phyloP scores from a whole-genome alignment of 1,140 invertebrate genomes.

The Musca vetustissima region DNA sequence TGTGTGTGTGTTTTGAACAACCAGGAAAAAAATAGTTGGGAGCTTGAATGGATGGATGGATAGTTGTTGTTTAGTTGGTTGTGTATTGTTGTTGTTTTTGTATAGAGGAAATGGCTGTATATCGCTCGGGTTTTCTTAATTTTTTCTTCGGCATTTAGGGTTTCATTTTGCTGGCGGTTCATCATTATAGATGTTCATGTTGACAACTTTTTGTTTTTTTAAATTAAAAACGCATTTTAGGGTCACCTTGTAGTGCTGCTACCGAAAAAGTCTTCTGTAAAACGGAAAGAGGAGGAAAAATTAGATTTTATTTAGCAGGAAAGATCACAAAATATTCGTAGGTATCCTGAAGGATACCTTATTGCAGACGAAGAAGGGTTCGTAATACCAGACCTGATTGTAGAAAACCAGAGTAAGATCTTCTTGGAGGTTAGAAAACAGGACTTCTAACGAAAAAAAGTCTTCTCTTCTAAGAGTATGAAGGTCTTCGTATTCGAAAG shows the following conservation, averaged over 20 bases:
- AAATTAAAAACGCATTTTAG: conserved; percentile 37
- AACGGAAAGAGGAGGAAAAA: neutral
- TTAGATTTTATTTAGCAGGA: neutral
- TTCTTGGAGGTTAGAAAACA: too few relatives aligned
- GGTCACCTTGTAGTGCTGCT: conserved; percentile 53
- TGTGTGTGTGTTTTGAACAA: too few relatives aligned
- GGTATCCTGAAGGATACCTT: too few relatives aligned
- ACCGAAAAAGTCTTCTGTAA: conserved; percentile 47
- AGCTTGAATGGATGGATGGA: too few relatives aligned
- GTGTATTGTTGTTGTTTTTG: conserved; percentile 6
- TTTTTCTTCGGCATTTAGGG: neutral
- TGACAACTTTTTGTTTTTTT: conserved; percentile 27
- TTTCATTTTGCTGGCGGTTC: conserved; percentile 1
- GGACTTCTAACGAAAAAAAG: too few relatives aligned
- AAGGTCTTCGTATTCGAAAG: neutral
- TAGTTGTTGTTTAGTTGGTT: too few relatives aligned
- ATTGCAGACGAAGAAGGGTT: too few relatives aligned
- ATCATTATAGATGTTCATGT: conserved; percentile 8
- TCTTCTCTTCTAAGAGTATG: too few relatives aligned
- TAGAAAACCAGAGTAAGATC: too few relatives aligned
- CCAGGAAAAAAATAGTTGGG: too few relatives aligned
- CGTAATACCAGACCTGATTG: too few relatives aligned
- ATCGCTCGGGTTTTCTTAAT: neutral
- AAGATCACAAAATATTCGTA: too few relatives aligned
- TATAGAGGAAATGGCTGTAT: neutral